These are phyloP conservation scores for Acrocyrtus sp. DNA, from an alignment of 2,888 invertebrate genomes.

Conservation along the genomic window DNA sequence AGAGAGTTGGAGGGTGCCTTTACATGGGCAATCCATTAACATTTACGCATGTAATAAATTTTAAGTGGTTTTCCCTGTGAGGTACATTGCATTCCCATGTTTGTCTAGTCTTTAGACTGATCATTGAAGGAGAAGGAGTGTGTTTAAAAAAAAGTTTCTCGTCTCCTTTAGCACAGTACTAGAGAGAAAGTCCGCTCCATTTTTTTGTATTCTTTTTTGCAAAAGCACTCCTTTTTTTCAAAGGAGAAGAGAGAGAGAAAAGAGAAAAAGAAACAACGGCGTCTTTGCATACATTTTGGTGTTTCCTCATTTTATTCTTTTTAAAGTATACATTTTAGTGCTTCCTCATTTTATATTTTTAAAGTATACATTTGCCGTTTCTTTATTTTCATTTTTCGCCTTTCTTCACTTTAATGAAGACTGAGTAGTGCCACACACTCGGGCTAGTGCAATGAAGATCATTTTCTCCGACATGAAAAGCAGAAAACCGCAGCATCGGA, in stretches of 20 bases:
- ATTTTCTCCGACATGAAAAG: background rate
- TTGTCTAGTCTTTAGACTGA: too few species aligned
- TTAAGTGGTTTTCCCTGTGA: slow-evolving; percentile 42
- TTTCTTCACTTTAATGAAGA: background rate
- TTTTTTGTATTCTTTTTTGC: too few species aligned
- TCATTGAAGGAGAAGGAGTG: too few species aligned
- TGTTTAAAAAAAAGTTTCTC: too few species aligned
- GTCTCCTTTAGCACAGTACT: too few species aligned
- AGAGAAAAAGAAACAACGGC: background rate
- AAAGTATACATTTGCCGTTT: background rate
- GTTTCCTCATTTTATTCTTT: background rate
- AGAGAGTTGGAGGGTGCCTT: background rate
- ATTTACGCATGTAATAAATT: slow-evolving; percentile 46
- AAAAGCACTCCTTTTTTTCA: background rate
- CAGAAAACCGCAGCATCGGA: background rate
- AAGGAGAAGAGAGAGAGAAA: background rate
- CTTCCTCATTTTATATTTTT: background rate
- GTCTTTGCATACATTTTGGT: too few species aligned
- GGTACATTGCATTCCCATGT: too few species aligned
- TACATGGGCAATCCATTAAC: slow-evolving; percentile 45
- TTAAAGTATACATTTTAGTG: background rate
- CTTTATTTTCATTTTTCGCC: background rate
- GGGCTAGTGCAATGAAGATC: background rate
- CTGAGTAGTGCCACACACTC: too few species aligned
- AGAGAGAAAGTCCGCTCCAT: background rate